A percentile compares a stretch with the other conserved stretches of the same genome.
phyloP scores from a whole-genome alignment of 64 coral and sea anemone genomes.

The Dendrophyllia cribrosa region DNA sequence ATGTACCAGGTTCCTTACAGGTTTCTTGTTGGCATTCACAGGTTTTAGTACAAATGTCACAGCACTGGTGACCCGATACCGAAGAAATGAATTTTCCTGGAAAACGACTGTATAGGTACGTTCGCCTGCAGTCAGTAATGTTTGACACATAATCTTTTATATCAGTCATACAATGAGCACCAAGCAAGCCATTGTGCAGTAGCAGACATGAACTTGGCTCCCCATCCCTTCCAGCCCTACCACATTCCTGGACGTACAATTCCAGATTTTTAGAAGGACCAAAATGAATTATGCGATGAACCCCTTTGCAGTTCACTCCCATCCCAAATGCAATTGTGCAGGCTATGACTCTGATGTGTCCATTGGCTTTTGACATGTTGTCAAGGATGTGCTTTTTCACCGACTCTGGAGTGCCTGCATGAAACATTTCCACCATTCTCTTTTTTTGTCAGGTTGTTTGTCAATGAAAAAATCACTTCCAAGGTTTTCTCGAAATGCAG shows the following conservation, averaged over 20 bases:
- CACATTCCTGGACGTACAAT: conserved; percentile 52
- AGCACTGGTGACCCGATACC: conserved; percentile 31
- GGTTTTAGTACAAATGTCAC: conserved; percentile 38
- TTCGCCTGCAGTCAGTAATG: conserved; percentile 28
- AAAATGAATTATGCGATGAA: conserved; percentile 19
- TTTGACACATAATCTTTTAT: conserved; percentile 23
- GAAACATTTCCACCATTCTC: conserved; percentile 38
- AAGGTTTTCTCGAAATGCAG: conserved; percentile 50
- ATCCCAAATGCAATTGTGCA: conserved; percentile 25
- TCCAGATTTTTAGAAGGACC: conserved; percentile 29
- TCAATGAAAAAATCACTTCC: conserved; percentile 32
- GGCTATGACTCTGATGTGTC: conserved; percentile 13
- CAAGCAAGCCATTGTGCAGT: conserved; percentile 39
- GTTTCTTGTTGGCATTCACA: conserved; percentile 44
- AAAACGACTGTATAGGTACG: conserved; percentile 38
- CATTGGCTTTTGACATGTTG: conserved; percentile 14
- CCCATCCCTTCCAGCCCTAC: conserved; percentile 47
- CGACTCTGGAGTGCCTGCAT: conserved; percentile 15
- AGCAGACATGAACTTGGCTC: conserved; percentile 50
- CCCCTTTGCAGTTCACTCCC: conserved; percentile 1
- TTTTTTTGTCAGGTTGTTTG: conserved; percentile 25
- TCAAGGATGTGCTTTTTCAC: conserved; percentile 35
- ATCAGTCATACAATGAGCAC: conserved; percentile 30
- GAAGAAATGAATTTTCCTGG: conserved; percentile 38
- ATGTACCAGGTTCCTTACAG: not conserved